phyloP scores from a whole-genome alignment of 1,140 invertebrate genomes.

The Penaeus indicus region DNA sequence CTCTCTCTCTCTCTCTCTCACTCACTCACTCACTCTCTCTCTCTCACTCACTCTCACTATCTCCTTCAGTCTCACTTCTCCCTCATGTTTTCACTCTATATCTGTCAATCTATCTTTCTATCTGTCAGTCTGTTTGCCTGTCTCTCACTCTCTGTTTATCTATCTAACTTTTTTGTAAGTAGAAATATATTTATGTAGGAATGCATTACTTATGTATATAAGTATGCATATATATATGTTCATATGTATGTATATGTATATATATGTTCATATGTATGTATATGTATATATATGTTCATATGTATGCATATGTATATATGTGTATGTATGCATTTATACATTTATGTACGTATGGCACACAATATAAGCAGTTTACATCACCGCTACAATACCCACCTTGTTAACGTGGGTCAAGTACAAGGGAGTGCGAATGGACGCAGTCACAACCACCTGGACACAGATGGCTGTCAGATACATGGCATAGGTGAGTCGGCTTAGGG shows the following conservation, averaged over 20 bases:
- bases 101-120: too few relatives aligned
- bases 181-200: too few relatives aligned
- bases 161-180: too few relatives aligned
- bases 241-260: not conserved
- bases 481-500: conserved; percentile 90
- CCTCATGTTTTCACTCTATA: too few relatives aligned
- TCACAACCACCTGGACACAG: conserved; percentile 4
- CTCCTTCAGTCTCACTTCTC: too few relatives aligned
- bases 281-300: not conserved
- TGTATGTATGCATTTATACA: not conserved
- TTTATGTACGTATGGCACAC: not conserved
- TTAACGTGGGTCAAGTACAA: not conserved
- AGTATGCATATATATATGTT: not conserved
- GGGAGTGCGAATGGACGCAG: too few relatives aligned
- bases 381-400: not conserved
- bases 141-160: too few relatives aligned
- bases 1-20: too few relatives aligned
- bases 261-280: not conserved
- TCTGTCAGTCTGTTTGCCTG: too few relatives aligned
- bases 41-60: too few relatives aligned
- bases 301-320: not conserved
- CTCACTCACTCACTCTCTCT: too few relatives aligned
- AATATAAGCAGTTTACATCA: not conserved
- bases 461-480: conserved; percentile 89
- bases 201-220: not conserved